A percentile compares a stretch with the other conserved stretches of the same genome.
These are phyloP conservation scores for Delichon dasypus DNA, from an alignment of 2,797 vertebrate species.

Conservation along the genomic window DNA sequence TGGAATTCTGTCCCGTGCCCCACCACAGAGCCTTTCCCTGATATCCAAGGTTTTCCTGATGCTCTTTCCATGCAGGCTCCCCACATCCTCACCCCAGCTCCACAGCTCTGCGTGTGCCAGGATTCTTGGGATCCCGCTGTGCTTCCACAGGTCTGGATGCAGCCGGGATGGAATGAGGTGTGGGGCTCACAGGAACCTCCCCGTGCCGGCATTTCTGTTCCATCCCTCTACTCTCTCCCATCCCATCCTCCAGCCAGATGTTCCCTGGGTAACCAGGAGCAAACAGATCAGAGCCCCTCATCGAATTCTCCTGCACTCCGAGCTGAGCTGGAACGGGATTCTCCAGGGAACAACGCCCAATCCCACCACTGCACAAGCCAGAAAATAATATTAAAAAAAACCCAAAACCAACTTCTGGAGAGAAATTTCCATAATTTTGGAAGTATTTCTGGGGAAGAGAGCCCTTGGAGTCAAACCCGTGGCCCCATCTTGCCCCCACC, in stretches of 20 bases:
- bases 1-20: background rate
- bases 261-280: background rate
- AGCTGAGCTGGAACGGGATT: background rate
- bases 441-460: background rate
- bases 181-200: background rate
- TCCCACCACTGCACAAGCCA: background rate
- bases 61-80: background rate
- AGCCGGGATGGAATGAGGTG: background rate
- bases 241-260: accelerated
- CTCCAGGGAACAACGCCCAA: background rate
- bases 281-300: background rate
- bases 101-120: accelerated
- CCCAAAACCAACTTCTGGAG: accelerated
- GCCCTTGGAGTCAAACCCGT: background rate
- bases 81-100: accelerated
- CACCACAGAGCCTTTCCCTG: background rate
- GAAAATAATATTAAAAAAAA: background rate
- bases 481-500: background rate
- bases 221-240: background rate
- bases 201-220: background rate
- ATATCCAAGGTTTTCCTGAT: background rate
- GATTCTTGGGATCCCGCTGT: accelerated
- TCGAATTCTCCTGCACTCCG: background rate
- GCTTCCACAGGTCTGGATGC: background rate
- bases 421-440: background rate